Evolutionary conservation across 2,113 vertebrate genomes (phyloP).

Genomic region (Brachypteracias leptosomus): DNA sequence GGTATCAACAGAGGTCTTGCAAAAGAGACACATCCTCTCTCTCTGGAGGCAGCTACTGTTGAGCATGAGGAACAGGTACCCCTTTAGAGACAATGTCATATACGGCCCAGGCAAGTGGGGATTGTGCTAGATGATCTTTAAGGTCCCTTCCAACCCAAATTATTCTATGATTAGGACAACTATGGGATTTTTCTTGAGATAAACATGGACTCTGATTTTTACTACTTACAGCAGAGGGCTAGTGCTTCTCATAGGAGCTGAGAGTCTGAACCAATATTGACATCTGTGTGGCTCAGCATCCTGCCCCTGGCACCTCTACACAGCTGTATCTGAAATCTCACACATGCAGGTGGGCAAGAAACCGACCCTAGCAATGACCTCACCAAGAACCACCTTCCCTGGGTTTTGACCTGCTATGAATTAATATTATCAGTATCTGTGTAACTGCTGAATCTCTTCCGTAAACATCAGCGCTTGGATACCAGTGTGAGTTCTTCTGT

Average conservation of each 20-base stretch:
- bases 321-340: constrained; percentile 11
- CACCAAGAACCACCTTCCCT: neutral
- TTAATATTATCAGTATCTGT: neutral
- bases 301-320: neutral
- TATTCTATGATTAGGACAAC: neutral
- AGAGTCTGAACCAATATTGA: neutral
- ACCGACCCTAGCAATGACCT: neutral
- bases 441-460: neutral
- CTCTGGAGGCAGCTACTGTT: neutral
- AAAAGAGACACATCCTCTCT: neutral
- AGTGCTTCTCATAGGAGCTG: neutral
- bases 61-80: neutral
- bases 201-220: neutral
- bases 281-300: neutral
- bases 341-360: neutral
- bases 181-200: neutral
- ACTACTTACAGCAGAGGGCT: neutral
- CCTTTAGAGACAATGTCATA: neutral
- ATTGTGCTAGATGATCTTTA: neutral
- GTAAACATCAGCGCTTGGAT: neutral
- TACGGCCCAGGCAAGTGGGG: neutral
- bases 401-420: neutral
- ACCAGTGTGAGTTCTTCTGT: neutral
- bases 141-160: neutral
- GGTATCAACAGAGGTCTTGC: neutral